Conservation (phyloP, 2,888 invertebrate species). For the Heterodera filipjevi region DNA sequence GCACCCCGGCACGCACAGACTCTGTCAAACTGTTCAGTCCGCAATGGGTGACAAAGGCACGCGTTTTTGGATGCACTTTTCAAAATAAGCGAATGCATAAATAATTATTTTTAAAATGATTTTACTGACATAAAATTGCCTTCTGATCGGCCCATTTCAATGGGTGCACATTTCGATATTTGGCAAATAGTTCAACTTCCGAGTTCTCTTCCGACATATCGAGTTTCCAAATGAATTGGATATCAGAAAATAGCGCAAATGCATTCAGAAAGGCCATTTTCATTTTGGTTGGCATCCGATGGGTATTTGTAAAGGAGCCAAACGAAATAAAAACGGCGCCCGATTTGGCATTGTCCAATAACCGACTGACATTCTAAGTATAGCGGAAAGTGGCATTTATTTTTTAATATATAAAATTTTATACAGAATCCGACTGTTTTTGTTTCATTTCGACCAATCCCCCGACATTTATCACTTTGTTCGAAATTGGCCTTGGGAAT, state of each 20-base stretch:
- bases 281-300: constrained; percentile 15
- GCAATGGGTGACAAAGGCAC: constrained; percentile 76
- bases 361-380: constrained; percentile 19
- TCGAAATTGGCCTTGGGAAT: constrained; percentile 31
- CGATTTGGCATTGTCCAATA: constrained; percentile 28
- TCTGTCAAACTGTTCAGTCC: constrained; percentile 76
- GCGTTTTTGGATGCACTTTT: constrained; percentile 59
- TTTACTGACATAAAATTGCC: constrained; percentile 12
- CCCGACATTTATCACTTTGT: constrained; percentile 33
- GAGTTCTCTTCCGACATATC: background rate
- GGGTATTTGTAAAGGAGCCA: constrained; percentile 36
- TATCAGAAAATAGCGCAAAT: constrained; percentile 34
- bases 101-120: background rate
- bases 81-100: background rate
- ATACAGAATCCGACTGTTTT: constrained; percentile 2
- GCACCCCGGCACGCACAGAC: constrained; percentile 68
- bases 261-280: constrained; percentile 30
- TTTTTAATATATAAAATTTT: background rate
- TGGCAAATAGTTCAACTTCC: background rate
- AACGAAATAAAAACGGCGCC: constrained; percentile 39
- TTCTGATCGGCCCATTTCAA: constrained; percentile 16
- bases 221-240: constrained; percentile 37
- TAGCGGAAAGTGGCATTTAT: too few species aligned
- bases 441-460: constrained; percentile 19
- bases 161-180: background rate